Evolutionary conservation across 2,113 vertebrate genomes (phyloP), one percentile per base, ranked within the genome.

Genomic region (Campylorhamphus procurvoides): DNA sequence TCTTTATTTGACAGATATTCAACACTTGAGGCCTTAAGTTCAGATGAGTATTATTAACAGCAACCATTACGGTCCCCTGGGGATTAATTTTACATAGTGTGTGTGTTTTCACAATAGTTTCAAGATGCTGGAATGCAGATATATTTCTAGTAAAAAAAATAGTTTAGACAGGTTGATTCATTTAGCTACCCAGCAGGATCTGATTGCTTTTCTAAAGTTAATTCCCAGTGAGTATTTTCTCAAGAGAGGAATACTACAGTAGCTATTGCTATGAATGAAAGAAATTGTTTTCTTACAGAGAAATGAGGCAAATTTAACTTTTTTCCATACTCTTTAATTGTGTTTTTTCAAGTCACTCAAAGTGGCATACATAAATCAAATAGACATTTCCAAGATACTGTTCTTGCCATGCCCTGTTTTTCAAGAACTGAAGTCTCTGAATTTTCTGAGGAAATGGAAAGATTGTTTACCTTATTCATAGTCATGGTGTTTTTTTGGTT

Each of bases 131-230:
- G 92, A 96, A 97, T 95, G 92, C 78, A 97, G 90, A 95, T 97
- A 89, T 28, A 96, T 77, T 97, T 95, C 90, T 93, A 81, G 50
- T 93, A 73, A 91, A 97, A 96, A 95, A 96, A 96, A 87, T 55
- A 87, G 76, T 96, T 97, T 96, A 92, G 93, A 95, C 92, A 97
- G 92, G 88, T 97, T 98, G 97, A 97, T 97, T 97, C 94, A 96
- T 97, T 98, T 97, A 97, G 84, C 66, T 96, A 86, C 92, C 28
- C 94, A 96, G 84, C 74, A 97, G 93, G 90, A 83, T 94, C 73
- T 95, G 93, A 97, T 96, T 94, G 94, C 71, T 93, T 97, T 97
- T 95, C 76, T 95, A 88, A 97, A 96, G 92, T 95, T 95, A 95
- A 96, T 96, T 97, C 95, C 84, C 83, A 95, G 84, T 91, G 93